Evolutionary conservation across 2,888 invertebrate species (phyloP).

Genomic region (Eilema caniola): DNA sequence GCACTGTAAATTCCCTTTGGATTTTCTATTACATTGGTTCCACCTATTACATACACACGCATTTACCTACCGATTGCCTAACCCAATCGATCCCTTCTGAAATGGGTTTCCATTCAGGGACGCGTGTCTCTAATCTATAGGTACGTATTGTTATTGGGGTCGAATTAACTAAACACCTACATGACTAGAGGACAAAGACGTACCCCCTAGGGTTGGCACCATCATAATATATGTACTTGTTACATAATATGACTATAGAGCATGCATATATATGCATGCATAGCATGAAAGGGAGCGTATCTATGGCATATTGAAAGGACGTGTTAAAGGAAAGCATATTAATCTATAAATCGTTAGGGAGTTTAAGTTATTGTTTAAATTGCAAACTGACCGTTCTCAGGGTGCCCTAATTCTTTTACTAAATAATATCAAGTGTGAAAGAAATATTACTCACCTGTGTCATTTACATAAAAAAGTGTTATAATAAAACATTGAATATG

Average conservation of each 20-base stretch:
- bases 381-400: neutral
- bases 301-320: too few relatives aligned
- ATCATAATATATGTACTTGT: neutral
- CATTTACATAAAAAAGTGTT: neutral
- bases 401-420: neutral
- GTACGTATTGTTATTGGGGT: conserved; percentile 10
- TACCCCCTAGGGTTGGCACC: neutral
- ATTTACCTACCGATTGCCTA: conserved; percentile 12
- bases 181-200: conserved; percentile 10
- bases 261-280: too few relatives aligned
- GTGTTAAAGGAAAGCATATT: too few relatives aligned
- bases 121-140: conserved; percentile 6
- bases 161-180: conserved; percentile 29
- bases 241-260: too few relatives aligned
- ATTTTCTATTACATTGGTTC: conserved; percentile 17
- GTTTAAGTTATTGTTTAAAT: neutral
- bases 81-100: conserved; percentile 16
- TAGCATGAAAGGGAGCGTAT: too few relatives aligned
- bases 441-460: neutral
- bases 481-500: conserved; percentile 26
- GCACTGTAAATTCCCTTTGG: neutral
- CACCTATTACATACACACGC: conserved; percentile 15
- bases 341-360: too few relatives aligned
- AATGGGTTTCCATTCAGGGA: conserved; percentile 15
- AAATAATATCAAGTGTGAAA: neutral